Evolutionary conservation across 2,797 vertebrate genomes (phyloP), one percentile per base, ranked within the genome.

Genomic region (Poeciliopsis gracilis): DNA sequence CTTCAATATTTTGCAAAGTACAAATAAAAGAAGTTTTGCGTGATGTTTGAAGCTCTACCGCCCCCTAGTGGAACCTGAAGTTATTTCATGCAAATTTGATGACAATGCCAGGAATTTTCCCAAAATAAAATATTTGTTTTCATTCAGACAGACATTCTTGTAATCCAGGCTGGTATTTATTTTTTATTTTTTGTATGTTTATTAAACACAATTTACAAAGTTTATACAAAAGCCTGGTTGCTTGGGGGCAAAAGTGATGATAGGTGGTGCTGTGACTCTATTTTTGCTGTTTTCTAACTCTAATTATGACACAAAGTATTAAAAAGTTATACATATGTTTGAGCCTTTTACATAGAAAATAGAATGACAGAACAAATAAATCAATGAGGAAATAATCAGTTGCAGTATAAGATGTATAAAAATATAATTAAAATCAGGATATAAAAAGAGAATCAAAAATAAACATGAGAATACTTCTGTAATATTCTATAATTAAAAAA

Each of bases 31-130:
- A 18, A 36, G 33, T 8, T 38, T 23, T 66, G 59, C 49, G 8
- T 25, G 9, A 55, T 84, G 30, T 79, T 13, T 89, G 69, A 80
- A 80, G 47, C 73, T 84, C 53, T 83, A 78, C 45, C 89, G 53
- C 90, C 89, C 87, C 81, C 92, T 90, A 77, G 72, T 92, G 92
- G 63, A 69, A 45, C 2, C 28, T 30, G 66, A 36, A 43, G 71
- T 16, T 25, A 81, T 57, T 80, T 51, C 18, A 75, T 2, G 4
- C 43, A n/a, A 66, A 5, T 5, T 8, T 16, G 20, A 25, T 4
- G 2, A 0, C 46, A 16, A 1, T 9, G 1, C 1, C 3, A 1
- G 38, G 57, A 1, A 36, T 66, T 41, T 8, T 25, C 23, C 1
- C 69, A 33, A 8, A 45, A 7, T 36, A 66, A 4, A 12, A n/a